These are phyloP conservation scores for Astyanax mexicanus DNA, from an alignment of 2,797 vertebrate genomes.

Conservation along the genomic window DNA sequence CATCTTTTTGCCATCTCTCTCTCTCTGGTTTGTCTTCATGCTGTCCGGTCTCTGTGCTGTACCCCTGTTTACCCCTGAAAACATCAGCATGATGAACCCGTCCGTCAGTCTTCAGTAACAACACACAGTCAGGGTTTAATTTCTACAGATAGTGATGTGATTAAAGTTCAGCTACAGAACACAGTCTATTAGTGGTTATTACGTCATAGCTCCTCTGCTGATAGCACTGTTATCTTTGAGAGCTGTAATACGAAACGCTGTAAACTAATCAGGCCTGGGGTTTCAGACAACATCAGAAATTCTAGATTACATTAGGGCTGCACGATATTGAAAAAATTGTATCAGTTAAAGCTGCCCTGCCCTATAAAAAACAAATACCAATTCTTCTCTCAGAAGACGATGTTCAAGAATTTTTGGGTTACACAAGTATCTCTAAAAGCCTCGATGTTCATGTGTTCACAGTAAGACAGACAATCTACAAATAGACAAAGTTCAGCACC, in stretches of 20 bases:
- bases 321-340: no score
- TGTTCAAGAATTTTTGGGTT: no score
- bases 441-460: no score
- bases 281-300: background rate
- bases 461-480: no score
- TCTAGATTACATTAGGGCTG: background rate
- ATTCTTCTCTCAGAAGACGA: no score
- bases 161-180: background rate
- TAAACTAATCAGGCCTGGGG: background rate
- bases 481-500: no score
- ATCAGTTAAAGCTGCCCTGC: no score
- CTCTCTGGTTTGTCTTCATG: no score
- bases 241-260: background rate
- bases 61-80: background rate
- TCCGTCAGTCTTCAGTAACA: background rate
- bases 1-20: background rate
- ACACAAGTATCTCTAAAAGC: no score
- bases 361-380: no score
- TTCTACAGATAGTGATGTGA: background rate
- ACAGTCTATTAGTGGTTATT: background rate
- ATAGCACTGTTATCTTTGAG: conserved; percentile 21
- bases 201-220: background rate
- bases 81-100: no score
- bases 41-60: background rate
- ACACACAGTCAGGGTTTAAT: background rate